Conservation (phyloP, 2,797 vertebrate species). For the Neomorphus geoffroyi region DNA sequence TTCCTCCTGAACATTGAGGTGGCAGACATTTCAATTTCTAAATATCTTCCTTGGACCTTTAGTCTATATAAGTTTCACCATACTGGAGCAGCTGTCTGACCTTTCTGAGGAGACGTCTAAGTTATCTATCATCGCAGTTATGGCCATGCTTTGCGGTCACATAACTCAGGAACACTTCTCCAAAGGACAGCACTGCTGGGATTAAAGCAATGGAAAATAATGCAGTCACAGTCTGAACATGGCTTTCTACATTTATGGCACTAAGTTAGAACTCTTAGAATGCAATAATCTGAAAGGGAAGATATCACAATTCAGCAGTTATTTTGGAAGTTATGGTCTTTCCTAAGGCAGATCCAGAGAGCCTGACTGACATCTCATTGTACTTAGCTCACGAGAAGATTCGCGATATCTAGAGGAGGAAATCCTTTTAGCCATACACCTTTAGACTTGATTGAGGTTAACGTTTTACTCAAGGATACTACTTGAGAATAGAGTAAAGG, state of each 20-base stretch:
- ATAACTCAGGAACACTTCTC: neutral
- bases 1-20: neutral
- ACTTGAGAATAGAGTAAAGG: neutral
- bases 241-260: neutral
- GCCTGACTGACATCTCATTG: neutral
- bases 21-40: neutral
- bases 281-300: neutral
- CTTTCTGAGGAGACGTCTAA: neutral
- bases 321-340: neutral
- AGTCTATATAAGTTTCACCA: accelerated
- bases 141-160: neutral
- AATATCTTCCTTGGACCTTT: neutral
- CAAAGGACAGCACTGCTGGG: neutral
- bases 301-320: neutral
- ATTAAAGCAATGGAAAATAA: neutral
- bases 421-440: neutral
- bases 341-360: neutral
- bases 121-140: neutral
- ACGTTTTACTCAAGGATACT: neutral
- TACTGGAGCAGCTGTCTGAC: neutral
- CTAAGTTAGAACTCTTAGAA: neutral
- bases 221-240: neutral
- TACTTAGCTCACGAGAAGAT: neutral
- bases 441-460: neutral
- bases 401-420: neutral